Base-by-base conservation (phyloP, 1,140 invertebrate species). In the Bombus picipes region DNA sequence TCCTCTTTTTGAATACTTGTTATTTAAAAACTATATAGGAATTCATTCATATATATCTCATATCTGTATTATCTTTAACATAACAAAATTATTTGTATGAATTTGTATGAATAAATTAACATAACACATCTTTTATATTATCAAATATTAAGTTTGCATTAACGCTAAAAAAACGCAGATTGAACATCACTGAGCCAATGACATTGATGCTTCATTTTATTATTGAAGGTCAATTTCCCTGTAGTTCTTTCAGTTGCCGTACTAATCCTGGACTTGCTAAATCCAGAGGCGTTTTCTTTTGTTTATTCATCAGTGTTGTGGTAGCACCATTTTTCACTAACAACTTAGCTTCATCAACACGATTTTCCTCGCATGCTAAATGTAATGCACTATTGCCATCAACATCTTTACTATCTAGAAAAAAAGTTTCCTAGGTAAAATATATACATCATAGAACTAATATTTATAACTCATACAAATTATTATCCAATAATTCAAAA, bases 281-380 rank as follows among this genome's bases (percentile, higher is more conserved):
- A 92, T 98, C 97, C 34, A 98, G 89, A 37, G 97, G 97, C 32
- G 97, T 96, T 93, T 97, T 96, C 86, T 96, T 95, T 85, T 97
- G 97, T 91, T 97, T 98, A 93, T 98, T 98, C 87, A 94, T 91
- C 8, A 96, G 92, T 74, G 96, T 95, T 37, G 96, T 84, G 87
- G 95, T 95, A 28, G 97, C 97, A 47, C 97, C 97, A 91, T 97
- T 95, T 85, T 96, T 94, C 2, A 98, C 95, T 68, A 98, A 95
- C 71, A 98, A 92, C 92, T 96, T 96, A 10, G 97, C 97, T 85
- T 96, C 97, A 85, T 97, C 96, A 87, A 96, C 94, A 89, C 97
- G 96, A 91, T 98, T 96, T 94, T 98, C 98, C 94, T 98, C 98
- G 95, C 98, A 98, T 37, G 97, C 97, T 85, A 98, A 96, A 95